Conservation (phyloP, 2,113 vertebrate genomes). For the Carassius gibelio region DNA sequence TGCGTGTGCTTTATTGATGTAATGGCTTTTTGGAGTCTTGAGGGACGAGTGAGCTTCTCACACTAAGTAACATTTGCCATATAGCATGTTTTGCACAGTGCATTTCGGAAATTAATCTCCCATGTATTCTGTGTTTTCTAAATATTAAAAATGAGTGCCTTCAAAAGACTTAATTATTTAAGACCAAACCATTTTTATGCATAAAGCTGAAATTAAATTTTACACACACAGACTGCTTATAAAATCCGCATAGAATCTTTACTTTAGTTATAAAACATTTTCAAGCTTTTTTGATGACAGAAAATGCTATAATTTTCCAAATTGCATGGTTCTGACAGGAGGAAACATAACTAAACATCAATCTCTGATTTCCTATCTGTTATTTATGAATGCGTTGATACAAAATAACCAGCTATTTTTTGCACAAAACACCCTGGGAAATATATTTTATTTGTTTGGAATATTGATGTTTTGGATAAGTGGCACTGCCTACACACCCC, state of each 20-base stretch:
- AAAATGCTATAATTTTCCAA: slow-evolving; percentile 7
- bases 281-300: slow-evolving; percentile 7
- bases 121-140: not conserved
- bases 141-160: not conserved
- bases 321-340: not conserved
- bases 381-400: not conserved
- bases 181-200: not conserved
- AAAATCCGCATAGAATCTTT: not conserved
- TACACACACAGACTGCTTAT: not conserved
- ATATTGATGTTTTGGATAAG: slow-evolving; percentile 35
- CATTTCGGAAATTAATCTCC: slow-evolving; percentile 11
- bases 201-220: not conserved
- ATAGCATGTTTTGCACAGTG: not conserved
- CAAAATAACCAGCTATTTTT: slow-evolving; percentile 34
- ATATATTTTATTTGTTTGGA: slow-evolving; percentile 8
- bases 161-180: slow-evolving; percentile 21
- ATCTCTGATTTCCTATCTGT: not conserved
- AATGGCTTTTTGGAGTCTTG: slow-evolving; percentile 22
- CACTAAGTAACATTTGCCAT: slow-evolving; percentile 11
- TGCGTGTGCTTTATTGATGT: slow-evolving; percentile 1
- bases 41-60: not conserved
- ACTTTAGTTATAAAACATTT: not conserved
- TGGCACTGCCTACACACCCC: not conserved
- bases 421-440: not conserved
- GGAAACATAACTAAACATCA: slow-evolving; percentile 11